These are phyloP conservation scores for Ceramica pisi DNA, from an alignment of 2,888 invertebrate species.

Conservation along the genomic window DNA sequence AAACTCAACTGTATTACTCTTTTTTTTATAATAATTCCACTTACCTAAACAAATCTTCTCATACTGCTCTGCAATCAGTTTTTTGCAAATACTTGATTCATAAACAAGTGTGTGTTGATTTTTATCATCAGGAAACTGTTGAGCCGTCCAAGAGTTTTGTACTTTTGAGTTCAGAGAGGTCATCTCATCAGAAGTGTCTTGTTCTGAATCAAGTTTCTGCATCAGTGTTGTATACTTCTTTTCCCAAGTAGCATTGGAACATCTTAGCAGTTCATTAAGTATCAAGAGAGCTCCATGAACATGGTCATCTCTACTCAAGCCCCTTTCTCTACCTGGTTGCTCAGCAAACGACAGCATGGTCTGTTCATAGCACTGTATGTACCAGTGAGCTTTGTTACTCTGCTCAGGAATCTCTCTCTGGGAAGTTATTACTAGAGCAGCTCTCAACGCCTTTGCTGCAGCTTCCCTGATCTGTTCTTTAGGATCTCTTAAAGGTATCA, in stretches of 20 bases:
- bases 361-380: constrained; percentile 97
- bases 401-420: constrained; percentile 98
- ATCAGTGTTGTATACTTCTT: constrained; percentile 94
- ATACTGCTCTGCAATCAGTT: constrained; percentile 95
- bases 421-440: constrained; percentile 97
- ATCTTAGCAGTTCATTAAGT: constrained; percentile 97
- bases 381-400: constrained; percentile 96
- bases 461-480: constrained; percentile 97
- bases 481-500: constrained; percentile 97
- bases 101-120: constrained; percentile 84
- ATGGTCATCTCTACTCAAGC: constrained; percentile 96
- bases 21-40: constrained; percentile 29
- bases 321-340: constrained; percentile 88
- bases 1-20: neutral
- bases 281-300: constrained; percentile 98
- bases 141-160: constrained; percentile 77
- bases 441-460: constrained; percentile 97
- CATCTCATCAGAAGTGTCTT: constrained; percentile 88
- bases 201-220: constrained; percentile 90
- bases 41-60: constrained; percentile 93
- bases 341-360: constrained; percentile 95
- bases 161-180: constrained; percentile 88
- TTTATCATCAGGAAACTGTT: constrained; percentile 81
- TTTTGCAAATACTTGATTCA: constrained; percentile 96
- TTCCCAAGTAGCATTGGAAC: constrained; percentile 97